phyloP scores from a whole-genome alignment of 64 coral and sea anemone species.

The Acropora tenuis region DNA sequence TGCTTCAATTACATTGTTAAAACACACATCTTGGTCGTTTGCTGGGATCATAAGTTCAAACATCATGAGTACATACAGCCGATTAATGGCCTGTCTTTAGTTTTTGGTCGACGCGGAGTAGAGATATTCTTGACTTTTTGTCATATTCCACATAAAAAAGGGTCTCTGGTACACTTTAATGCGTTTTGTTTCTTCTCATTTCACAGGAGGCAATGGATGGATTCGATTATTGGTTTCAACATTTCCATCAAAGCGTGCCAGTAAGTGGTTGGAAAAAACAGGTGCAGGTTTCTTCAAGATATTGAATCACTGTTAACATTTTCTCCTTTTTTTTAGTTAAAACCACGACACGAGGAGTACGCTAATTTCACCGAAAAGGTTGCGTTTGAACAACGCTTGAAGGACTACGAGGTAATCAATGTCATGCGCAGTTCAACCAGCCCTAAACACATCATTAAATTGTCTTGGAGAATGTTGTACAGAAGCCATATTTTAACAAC shows the following conservation, averaged over 20 bases:
- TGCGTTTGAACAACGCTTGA: constrained; percentile 86
- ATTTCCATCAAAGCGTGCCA: constrained; percentile 90
- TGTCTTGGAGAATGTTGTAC: no score
- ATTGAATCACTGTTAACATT: background rate
- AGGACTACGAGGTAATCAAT: constrained; percentile 82
- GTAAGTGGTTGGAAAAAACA: constrained; percentile 29
- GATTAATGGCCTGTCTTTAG: no score
- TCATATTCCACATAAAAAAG: no score
- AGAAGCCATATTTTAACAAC: no score
- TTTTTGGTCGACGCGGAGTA: no score
- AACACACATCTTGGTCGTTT: no score
- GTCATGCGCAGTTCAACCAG: no score
- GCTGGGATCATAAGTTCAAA: no score
- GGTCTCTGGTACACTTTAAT: background rate
- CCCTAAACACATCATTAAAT: no score
- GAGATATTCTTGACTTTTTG: no score
- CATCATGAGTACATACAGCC: no score
- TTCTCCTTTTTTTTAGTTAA: constrained; percentile 36
- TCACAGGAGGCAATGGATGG: constrained; percentile 85
- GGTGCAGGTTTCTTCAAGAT: background rate
- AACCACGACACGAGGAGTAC: constrained; percentile 48
- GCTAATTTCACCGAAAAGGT: constrained; percentile 96
- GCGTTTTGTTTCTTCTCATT: background rate
- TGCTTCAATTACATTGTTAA: no score
- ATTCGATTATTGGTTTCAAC: constrained; percentile 96